Base-by-base conservation (phyloP, 2,113 vertebrate species). In the Gobiocypris rarus region DNA sequence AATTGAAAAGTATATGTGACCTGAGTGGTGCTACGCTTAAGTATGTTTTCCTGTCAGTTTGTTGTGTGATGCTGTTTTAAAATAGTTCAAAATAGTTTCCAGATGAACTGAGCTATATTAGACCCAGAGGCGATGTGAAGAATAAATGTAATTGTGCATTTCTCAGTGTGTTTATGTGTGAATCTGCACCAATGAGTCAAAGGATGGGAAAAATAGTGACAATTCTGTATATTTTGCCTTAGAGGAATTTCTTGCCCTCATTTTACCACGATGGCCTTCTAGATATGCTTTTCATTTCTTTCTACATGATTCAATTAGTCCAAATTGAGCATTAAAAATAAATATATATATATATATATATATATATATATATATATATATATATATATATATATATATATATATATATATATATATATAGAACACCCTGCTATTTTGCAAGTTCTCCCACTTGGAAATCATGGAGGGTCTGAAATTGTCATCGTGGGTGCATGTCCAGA, bases 101-200 rank as follows among this genome's bases (percentile, higher is more conserved):
- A 80, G 76, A 85, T 78, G 83, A 86, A 84, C 75, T 88, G 84
- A 85, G 87, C 48, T 87, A 84, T 87, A 89, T 88, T 90, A 70
- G 79, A 76, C 71, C 84, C 87, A 69, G 58, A 77, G 88, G 89
- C 82, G 45, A 65, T 45, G 65, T 22, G 61, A 76, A 80, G 85
- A 91, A 87, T 89, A 84, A 88, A 84, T 79, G 77, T 67, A 74
- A 63, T 45, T 80, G 28, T 70, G 50, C n/a, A 45, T 45, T 38
- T 52, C 19, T 61, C 50, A 69, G 15, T 48, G 14, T 75, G 83
- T 56, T 82, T 84, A 71, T 88, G 82, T 85, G 24, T 80, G 48
- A 80, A 41, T 74, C 73, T 85, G 73, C 31, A 50, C 8, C 9
- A 70, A 54, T n/a, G 67, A 43, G 2, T 77, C 75, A 58, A 52